Evolutionary conservation across 2,888 invertebrate genomes (phyloP), one percentile per base, ranked within the genome.

Genomic region (Calameuta pallipes): DNA sequence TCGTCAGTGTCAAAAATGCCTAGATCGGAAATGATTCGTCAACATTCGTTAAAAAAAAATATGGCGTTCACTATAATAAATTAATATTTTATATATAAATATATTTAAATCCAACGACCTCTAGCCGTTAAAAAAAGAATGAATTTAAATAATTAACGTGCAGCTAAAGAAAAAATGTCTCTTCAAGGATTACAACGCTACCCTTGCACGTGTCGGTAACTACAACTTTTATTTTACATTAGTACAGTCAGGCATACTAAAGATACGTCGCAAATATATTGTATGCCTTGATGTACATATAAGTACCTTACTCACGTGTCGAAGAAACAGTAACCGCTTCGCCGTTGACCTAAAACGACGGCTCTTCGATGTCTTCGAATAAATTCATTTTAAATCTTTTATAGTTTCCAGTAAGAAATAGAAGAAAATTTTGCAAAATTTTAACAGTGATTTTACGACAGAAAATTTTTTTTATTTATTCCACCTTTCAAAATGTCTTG

Each of bases 231-330:
- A 41, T 41, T 23, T 41, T 41, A 6, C 15, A 41, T 41, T 41
- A 41, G 41, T 23, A 2, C 56, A 23, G 56, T 56, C 23, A 56
- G 23, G 56, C 56, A 56, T 56, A 56, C 56, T 56, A 56, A 56
- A 6, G 2, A 23, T 56, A 56, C 23, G 23, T 15, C 9, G 23
- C 9, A 56, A 56, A 56, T 23, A 23, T 56, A 56, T 23, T 56
- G 1, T 56, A 33, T 1, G 33, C 23, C 56, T 9, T 56, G 23
- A 23, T 23, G 56, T 69, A 74, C 78, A 78, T 79, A 80, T 78
- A 82, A 80, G 79, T 75, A 80, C 74, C 69, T 76, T 74, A 74
- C 68, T 75, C 76, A 41, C 81, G 75, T 71, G 69, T 56, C 11
- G 71, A 69, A 34, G 75, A 73, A 56, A 70, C 82, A 82, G 82